These are phyloP conservation scores for Sitta carolinensis DNA, from an alignment of 2,797 vertebrate genomes.

Conservation along the genomic window DNA sequence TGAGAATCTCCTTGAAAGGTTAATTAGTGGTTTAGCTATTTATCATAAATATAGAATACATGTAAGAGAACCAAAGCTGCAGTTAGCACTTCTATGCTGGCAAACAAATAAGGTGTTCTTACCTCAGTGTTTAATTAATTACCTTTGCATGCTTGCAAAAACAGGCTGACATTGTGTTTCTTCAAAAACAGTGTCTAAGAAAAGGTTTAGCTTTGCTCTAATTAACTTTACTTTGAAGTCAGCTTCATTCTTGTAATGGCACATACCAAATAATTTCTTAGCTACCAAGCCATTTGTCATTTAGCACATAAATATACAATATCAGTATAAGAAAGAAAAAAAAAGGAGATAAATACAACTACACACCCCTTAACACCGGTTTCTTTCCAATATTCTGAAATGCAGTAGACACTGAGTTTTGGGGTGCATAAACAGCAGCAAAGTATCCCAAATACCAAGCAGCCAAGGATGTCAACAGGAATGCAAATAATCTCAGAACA, in stretches of 20 bases:
- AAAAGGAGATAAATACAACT: neutral
- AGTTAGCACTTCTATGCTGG: neutral
- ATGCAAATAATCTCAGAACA: neutral
- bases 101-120: neutral
- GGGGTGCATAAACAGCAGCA: neutral
- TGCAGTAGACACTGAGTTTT: neutral
- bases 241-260: neutral
- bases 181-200: neutral
- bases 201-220: neutral
- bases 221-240: neutral
- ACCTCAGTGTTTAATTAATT: neutral
- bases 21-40: neutral
- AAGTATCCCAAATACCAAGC: constrained; percentile 75
- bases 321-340: neutral
- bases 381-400: constrained; percentile 41
- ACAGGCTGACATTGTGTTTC: neutral
- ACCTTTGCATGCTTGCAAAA: neutral
- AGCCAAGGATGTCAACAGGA: constrained; percentile 9
- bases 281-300: neutral
- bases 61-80: neutral
- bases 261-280: neutral
- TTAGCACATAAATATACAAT: neutral
- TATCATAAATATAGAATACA: neutral
- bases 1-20: neutral
- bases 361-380: constrained; percentile 65